A percentile compares a stretch with the other conserved stretches of the same genome.
Conservation (phyloP, 2,113 vertebrate genomes). For the Channa argus region DNA sequence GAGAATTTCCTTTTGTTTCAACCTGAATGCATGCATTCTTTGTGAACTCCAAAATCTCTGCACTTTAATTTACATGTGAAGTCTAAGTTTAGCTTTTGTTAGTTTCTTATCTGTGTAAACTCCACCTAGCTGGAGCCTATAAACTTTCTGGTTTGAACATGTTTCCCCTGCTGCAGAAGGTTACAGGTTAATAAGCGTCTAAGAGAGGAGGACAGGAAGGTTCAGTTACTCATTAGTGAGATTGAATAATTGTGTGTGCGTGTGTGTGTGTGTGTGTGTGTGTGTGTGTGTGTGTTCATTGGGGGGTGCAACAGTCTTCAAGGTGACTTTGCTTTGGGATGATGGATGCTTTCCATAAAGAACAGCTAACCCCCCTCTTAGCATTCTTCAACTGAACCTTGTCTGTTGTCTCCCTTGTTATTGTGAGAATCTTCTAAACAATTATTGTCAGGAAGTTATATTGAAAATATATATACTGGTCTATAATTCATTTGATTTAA, state of each 20-base stretch:
- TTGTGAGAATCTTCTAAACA: background rate
- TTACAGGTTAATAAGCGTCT: slow-evolving; percentile 70
- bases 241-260: background rate
- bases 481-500: background rate
- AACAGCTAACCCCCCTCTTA: background rate
- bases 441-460: too few species aligned
- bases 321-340: slow-evolving; percentile 56
- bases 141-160: slow-evolving; percentile 64
- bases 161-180: slow-evolving; percentile 47
- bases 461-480: too few species aligned
- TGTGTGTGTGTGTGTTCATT: slow-evolving; percentile 5
- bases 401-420: slow-evolving; percentile 1
- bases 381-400: background rate
- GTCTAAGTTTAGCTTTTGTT: slow-evolving; percentile 14
- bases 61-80: slow-evolving; percentile 1
- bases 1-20: slow-evolving; percentile 7
- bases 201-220: slow-evolving; percentile 26
- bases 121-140: slow-evolving; percentile 11
- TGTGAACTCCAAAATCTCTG: slow-evolving; percentile 5
- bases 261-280: background rate
- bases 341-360: slow-evolving; percentile 36
- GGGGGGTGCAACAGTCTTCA: slow-evolving; percentile 23
- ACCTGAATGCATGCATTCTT: slow-evolving; percentile 10
- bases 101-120: slow-evolving; percentile 28
- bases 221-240: slow-evolving; percentile 50